phyloP scores from a whole-genome alignment of 2,888 invertebrate genomes.

The Thera obeliscata region DNA sequence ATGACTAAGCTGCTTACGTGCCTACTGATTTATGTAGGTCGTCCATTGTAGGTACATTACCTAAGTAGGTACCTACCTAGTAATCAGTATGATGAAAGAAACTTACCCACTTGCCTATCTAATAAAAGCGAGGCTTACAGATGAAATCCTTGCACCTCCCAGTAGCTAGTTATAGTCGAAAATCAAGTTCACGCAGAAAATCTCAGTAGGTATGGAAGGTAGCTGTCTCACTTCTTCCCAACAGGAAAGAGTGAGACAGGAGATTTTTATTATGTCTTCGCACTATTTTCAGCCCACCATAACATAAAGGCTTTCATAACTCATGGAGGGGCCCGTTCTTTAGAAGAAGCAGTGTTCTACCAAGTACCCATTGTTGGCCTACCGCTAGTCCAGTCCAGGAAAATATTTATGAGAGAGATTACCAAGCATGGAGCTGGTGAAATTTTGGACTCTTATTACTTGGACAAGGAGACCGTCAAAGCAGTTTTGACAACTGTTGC shows the following conservation, averaged over 20 bases:
- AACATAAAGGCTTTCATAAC: constrained; percentile 76
- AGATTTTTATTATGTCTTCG: not conserved
- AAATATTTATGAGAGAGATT: constrained; percentile 67
- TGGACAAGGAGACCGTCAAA: constrained; percentile 67
- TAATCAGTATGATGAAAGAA: no score
- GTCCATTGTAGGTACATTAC: no score
- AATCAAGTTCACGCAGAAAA: no score
- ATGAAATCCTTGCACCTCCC: no score
- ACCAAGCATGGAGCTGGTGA: constrained; percentile 70
- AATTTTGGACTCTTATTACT: constrained; percentile 65
- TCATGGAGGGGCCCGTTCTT: constrained; percentile 73
- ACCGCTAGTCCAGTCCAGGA: constrained; percentile 66
- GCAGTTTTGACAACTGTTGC: constrained; percentile 58
- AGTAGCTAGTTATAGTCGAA: no score
- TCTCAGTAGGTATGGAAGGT: no score
- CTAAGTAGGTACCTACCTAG: no score
- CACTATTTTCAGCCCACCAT: constrained; percentile 66
- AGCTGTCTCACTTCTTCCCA: no score
- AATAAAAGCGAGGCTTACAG: no score
- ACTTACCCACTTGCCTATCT: no score
- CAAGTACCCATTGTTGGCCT: constrained; percentile 73
- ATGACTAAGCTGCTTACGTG: no score
- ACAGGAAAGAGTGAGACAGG: not conserved
- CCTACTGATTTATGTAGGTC: no score
- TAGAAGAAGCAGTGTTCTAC: constrained; percentile 77